Base-by-base conservation (phyloP, 2,888 invertebrate genomes). In the Aricia artaxerxes region DNA sequence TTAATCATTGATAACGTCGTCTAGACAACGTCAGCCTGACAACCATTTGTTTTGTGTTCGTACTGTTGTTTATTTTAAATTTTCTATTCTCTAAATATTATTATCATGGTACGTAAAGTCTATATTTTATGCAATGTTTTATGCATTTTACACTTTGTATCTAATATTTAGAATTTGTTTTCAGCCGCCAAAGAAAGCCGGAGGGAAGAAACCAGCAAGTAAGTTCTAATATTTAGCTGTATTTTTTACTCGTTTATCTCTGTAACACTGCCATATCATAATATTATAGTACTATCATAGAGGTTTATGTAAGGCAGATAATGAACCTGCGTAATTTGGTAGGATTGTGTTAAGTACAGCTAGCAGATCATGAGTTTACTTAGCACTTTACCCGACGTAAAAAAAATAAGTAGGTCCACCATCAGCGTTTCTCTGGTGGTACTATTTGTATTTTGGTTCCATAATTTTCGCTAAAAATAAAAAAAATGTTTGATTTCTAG, bases 111-210 rank as follows among this genome's bases (percentile, higher is more conserved):
- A 73, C 4, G 73, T 73, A 44, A 7, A 16, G 13, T 13, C 53
- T 1, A 0, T 35, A 61, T 38, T 4, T 4, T 4, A 38, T 35
- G 13, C 11, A 69, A 35, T 13, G 2, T 13, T 4, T 5, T 13
- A 81, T 78, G 69, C 76, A 76, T 4, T 73, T 64, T 24, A 49
- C 9, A 73, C 9, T 11, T 72, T n/a, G 6, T 49, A 57, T n/a
- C 57, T n/a, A 9, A 53, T 72, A 9, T 57, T 78, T 49, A 49
- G 16, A 80, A 64, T 78, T 80, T 77, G 78, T 79, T 90, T 92
- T 84, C 85, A 94, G 94, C 87, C 94, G 9, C 94, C 94, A 9
- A 94, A 94, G 57, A 91, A 90, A 85, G 88, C 86, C 0, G 89
- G 87, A 4, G 88, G 85, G 0, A 93, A 94, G 82, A 93, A 93